These are phyloP conservation scores for Naja naja DNA, from an alignment of 2,113 vertebrate species.

Conservation along the genomic window DNA sequence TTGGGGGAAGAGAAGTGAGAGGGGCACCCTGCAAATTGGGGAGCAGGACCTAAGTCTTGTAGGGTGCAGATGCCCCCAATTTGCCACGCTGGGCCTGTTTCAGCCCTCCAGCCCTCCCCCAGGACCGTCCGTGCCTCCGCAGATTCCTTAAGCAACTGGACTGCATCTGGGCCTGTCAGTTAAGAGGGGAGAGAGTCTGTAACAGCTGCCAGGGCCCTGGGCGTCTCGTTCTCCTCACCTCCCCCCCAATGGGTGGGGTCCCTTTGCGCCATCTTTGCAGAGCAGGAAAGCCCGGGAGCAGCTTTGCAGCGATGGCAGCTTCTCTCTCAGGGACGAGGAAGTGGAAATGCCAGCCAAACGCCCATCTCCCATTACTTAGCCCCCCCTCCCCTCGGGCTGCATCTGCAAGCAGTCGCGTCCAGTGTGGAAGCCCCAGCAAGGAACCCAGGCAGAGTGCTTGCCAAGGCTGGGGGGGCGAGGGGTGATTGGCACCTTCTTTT, in stretches of 20 bases:
- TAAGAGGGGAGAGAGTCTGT: not conserved
- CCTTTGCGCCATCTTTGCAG: not conserved
- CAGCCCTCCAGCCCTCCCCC: not conserved
- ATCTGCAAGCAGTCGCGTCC: not conserved
- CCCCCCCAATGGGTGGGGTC: not conserved
- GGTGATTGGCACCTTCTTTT: not conserved
- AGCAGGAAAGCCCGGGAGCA: not conserved
- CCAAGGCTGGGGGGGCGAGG: not conserved
- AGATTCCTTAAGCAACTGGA: not conserved
- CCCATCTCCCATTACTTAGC: not conserved
- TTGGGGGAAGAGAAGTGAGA: not conserved
- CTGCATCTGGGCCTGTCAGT: constrained; percentile 12
- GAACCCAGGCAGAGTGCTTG: not conserved
- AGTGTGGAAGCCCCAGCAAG: too few relatives aligned
- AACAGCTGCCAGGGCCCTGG: not conserved
- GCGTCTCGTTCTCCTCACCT: not conserved
- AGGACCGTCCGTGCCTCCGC: not conserved
- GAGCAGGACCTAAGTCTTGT: not conserved
- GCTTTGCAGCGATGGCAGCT: not conserved
- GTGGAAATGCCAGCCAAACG: not conserved
- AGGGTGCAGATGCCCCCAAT: not conserved
- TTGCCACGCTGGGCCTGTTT: not conserved
- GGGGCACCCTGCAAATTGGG: not conserved
- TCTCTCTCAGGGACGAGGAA: not conserved
- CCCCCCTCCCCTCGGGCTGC: fast-evolving